Base-by-base conservation (phyloP, 2,797 vertebrate species). In the Malacoctenus gilli region DNA sequence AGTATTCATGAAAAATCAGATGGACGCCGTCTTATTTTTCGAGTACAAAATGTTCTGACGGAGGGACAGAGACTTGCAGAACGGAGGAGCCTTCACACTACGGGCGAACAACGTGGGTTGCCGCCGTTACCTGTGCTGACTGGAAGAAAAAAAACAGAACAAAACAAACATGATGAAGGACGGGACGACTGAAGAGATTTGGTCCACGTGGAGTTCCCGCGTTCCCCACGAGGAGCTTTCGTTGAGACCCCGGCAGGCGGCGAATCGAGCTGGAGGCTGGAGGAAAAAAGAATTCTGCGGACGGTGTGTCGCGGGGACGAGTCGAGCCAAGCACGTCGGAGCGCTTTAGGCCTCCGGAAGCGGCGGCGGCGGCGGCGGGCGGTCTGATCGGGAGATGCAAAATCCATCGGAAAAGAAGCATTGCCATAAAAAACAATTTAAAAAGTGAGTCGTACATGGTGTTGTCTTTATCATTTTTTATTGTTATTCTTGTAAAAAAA, bases 401-500 rank as follows among this genome's bases (percentile, higher is more conserved):
- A 85, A 85, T 83, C 79, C 85, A 84, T 83, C 82, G 69, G 79
- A 78, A 34, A 76, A 81, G 68, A 86, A 83, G 77, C 71, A 77
- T 89, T 89, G 85, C 87, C 89, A 88, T 87, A 82, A 76, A 12
- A n/a, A n/a, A n/a, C n/a, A n/a, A 86, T 75, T 78, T 80, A 78
- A 68, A 88, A 84, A 86, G 80, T 85, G 82, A 86, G 79, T 89
- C 78, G 75, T 89, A 86, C 80, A 85, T 83, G 80, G 83, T 89
- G 87, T 92, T 79, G 86, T 92, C 89, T 82, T 87, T 89, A 84
- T 90, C 78, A 82, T 89, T 89, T 91, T 91, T 87, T 90, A 89
- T 90, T 87, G 82, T 91, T 89, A 91, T 89, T 91, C 88, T 91
- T 90, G 85, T 90, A 91, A 87, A 91, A 91, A 85, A 84, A 63